Base-by-base conservation (phyloP, 2,888 invertebrate species). In the Amblyjoppa proteus region DNA sequence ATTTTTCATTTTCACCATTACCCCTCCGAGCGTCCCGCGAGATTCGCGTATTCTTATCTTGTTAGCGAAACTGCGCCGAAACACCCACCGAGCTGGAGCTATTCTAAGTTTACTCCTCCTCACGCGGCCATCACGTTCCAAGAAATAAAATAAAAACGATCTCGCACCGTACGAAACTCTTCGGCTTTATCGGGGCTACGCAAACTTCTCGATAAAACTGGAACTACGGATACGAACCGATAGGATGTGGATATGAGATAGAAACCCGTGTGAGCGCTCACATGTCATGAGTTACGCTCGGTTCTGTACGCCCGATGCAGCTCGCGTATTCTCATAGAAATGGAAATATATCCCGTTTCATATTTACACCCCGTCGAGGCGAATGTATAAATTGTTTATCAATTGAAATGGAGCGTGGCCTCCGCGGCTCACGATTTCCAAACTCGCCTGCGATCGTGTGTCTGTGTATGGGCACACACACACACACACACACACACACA, bases 331-430 rank as follows among this genome's bases (percentile, higher is more conserved):
- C 76, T 49, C 77, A 51, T 69, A 75, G 75, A 83, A 80, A 80
- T 83, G 83, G 80, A 80, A 83, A 83, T 83, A 45, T 20, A 76
- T 77, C 70, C 16, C 64, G 73, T 68, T 79, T 78, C 79, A 73
- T 78, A 78, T 83, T 83, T 80, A 70, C 80, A 58, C 25, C 51
- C 38, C 20, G 49, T 75, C 75, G 51, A 53, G 41, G 64, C 61
- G 70, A 84, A 70, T 70, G 61, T 75, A 80, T 80, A 80, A 79
- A 83, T 80, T 83, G 79, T 83, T 79, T 79, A 61, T 69, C 79
- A 74, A 83, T 83, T 78, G 78, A 83, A 83, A 83, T 71, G 53
- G 51, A 58, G 78, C 61, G 31, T 16, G 49, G 9, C 56, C 41
- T 74, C 16, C 16, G 3, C 11, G 28, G 25, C 28, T 25, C 79